These are phyloP conservation scores for Sitta europaea DNA, from an alignment of 2,113 vertebrate species.

Conservation along the genomic window DNA sequence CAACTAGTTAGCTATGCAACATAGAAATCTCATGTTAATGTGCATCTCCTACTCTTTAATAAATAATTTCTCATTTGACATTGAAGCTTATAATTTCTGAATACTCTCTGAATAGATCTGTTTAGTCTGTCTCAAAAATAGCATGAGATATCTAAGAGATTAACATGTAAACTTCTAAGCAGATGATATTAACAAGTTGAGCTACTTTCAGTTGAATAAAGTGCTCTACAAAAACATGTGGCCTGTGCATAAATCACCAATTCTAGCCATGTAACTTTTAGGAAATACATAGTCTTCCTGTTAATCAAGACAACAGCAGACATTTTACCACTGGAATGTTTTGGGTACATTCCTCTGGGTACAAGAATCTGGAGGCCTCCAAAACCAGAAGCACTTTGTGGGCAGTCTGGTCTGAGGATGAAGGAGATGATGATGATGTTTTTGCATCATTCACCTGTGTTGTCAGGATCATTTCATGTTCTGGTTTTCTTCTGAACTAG, in stretches of 20 bases:
- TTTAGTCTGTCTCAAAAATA: not conserved
- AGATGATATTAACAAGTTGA: not conserved
- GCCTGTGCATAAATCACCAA: fast-evolving
- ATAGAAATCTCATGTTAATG: not conserved
- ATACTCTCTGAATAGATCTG: not conserved
- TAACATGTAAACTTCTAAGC: not conserved
- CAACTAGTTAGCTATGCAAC: not conserved
- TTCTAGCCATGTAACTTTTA: not conserved
- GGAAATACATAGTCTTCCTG: not conserved
- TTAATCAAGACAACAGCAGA: not conserved
- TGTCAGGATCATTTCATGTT: not conserved
- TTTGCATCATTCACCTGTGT: not conserved
- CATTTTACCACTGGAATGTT: not conserved
- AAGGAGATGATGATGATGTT: not conserved
- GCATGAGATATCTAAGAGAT: not conserved
- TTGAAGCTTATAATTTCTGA: not conserved
- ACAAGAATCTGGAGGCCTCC: not conserved
- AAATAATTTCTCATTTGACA: not conserved
- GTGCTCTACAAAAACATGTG: not conserved
- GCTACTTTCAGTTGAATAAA: not conserved
- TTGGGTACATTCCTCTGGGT: no score
- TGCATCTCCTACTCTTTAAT: not conserved
- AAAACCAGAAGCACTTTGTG: not conserved
- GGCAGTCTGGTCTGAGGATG: not conserved
- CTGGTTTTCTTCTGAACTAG: not conserved